Evolutionary conservation across 2,888 invertebrate genomes (phyloP).

Genomic region (Patella pellucida): DNA sequence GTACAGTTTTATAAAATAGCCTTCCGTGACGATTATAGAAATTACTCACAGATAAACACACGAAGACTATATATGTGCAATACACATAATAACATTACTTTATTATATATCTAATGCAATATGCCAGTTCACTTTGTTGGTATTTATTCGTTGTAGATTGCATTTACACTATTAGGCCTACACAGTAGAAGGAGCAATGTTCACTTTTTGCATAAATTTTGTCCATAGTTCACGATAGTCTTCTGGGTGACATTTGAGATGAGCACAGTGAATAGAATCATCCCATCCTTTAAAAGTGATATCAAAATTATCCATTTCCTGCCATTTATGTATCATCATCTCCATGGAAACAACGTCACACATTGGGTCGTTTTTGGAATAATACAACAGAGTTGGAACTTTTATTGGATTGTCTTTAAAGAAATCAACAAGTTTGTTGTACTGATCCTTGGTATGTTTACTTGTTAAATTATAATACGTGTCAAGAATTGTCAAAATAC

Average conservation of each 20-base stretch:
- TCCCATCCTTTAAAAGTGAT: slow-evolving; percentile 36
- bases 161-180: no score
- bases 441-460: slow-evolving; percentile 40
- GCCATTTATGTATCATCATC: slow-evolving; percentile 37
- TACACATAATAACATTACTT: no score
- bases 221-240: slow-evolving; percentile 38
- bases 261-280: slow-evolving; percentile 43
- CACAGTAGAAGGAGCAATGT: no score
- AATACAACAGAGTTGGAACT: slow-evolving; percentile 42
- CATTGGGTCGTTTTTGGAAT: slow-evolving; percentile 47
- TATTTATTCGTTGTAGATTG: no score
- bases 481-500: slow-evolving; percentile 27
- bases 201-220: slow-evolving; percentile 28
- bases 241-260: slow-evolving; percentile 38
- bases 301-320: slow-evolving; percentile 27
- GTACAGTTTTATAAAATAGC: no score
- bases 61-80: no score
- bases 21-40: no score
- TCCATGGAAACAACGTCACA: slow-evolving; percentile 36
- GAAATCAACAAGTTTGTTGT: slow-evolving; percentile 35
- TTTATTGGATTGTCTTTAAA: slow-evolving; percentile 38
- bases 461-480: slow-evolving; percentile 40
- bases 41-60: no score
- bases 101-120: no score
- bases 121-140: no score